phyloP scores from a whole-genome alignment of 2,888 invertebrate species.

The Ornithoptera alexandrae region DNA sequence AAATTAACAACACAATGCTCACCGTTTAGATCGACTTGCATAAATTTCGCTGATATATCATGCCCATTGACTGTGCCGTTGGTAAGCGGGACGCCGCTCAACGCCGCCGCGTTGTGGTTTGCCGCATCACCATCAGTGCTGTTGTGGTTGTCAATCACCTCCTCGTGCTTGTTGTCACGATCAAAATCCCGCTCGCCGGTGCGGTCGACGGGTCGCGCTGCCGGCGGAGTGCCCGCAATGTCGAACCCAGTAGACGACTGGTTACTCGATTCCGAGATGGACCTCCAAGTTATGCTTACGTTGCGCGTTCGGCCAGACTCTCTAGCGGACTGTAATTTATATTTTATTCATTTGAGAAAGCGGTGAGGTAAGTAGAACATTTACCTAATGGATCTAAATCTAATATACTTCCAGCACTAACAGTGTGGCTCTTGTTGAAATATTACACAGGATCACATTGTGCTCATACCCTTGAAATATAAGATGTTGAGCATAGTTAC shows the following conservation, averaged over 20 bases:
- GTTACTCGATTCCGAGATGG: constrained; percentile 73
- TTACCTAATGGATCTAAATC: no score
- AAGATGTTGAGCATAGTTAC: no score
- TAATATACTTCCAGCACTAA: no score
- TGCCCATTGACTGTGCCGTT: constrained; percentile 52
- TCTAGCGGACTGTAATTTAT: constrained; percentile 49
- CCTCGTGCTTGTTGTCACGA: constrained; percentile 27
- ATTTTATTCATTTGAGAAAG: not conserved
- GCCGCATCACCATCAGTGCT: constrained; percentile 18
- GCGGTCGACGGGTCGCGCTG: constrained; percentile 35
- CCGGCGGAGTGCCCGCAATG: constrained; percentile 47
- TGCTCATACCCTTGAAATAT: no score
- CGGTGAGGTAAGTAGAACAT: no score
- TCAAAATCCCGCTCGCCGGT: constrained; percentile 3
- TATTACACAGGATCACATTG: no score
- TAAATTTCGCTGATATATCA: constrained; percentile 58
- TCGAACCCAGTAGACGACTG: constrained; percentile 68
- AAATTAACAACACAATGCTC: constrained; percentile 34
- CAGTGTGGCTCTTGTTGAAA: no score
- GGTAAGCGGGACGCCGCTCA: constrained; percentile 30
- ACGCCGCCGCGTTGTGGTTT: constrained; percentile 1
- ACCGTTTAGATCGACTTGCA: constrained; percentile 73
- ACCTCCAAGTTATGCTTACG: constrained; percentile 75
- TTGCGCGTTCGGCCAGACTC: constrained; percentile 60
- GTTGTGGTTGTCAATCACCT: constrained; percentile 32